phyloP scores from a whole-genome alignment of 1,140 invertebrate genomes.

The Daktulosphaira vitifoliae region DNA sequence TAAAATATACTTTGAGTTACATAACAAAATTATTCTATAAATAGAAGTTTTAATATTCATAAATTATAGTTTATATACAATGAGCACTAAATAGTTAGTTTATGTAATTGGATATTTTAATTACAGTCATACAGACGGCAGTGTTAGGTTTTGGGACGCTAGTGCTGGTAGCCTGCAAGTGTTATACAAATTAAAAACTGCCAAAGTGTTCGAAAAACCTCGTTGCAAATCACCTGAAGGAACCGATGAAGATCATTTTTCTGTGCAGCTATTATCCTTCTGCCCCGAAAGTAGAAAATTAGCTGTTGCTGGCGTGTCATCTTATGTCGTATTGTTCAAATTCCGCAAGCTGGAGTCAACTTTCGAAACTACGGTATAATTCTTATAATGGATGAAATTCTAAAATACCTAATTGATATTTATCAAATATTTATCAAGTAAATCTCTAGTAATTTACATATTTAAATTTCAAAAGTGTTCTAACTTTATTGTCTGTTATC shows the following conservation, averaged over 20 bases:
- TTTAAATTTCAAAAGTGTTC: too few relatives aligned
- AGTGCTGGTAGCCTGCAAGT: constrained; percentile 86
- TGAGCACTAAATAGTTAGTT: too few relatives aligned
- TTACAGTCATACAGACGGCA: constrained; percentile 90
- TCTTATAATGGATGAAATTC: too few relatives aligned
- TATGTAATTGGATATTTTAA: too few relatives aligned
- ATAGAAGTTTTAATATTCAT: too few relatives aligned
- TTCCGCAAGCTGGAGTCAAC: constrained; percentile 84
- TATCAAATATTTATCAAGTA: too few relatives aligned
- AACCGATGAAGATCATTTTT: constrained; percentile 79
- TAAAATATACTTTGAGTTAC: too few relatives aligned
- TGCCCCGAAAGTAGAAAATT: constrained; percentile 87
- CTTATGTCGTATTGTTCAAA: constrained; percentile 90
- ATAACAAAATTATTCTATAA: too few relatives aligned
- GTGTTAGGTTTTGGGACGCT: constrained; percentile 96
- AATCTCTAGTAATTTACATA: too few relatives aligned
- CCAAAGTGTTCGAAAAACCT: constrained; percentile 82
- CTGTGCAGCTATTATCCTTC: constrained; percentile 84
- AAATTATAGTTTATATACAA: too few relatives aligned
- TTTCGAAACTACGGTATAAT: constrained; percentile 71
- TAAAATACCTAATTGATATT: too few relatives aligned
- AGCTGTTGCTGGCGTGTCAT: constrained; percentile 77
- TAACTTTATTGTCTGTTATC: too few relatives aligned
- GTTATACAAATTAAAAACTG: constrained; percentile 95
- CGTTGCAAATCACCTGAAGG: constrained; percentile 44